Percentiles rank a stretch among this genome's conserved stretches.
Evolutionary conservation across 2,888 invertebrate genomes (phyloP).

Genomic region (Hydrotaea cyrtoneurina): DNA sequence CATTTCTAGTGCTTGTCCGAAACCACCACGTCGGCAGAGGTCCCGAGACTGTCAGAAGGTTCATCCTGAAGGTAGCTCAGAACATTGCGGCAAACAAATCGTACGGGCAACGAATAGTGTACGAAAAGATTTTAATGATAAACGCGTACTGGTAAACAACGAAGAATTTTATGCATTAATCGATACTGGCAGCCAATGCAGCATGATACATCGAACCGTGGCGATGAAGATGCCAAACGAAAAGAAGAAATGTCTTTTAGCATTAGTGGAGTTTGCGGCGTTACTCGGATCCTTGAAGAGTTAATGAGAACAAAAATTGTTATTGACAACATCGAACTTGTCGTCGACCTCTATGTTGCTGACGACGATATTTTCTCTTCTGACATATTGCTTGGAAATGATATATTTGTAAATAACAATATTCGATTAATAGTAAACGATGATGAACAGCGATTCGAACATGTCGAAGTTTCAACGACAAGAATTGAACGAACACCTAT

Average conservation of each 20-base stretch:
- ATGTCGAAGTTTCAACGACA: not conserved
- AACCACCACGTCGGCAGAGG: conserved; percentile 5
- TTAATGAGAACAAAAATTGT: conserved; percentile 34
- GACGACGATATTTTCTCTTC: no score
- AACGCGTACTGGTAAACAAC: not conserved
- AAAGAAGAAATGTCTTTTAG: not conserved
- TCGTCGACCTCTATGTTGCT: conserved; percentile 34
- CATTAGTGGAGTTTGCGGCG: conserved; percentile 38
- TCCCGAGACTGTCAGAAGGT: conserved; percentile 1
- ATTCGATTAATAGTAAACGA: not conserved
- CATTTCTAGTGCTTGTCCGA: conserved; percentile 26
- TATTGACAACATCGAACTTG: conserved; percentile 38
- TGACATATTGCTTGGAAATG: conserved; percentile 47
- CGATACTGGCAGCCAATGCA: conserved; percentile 47
- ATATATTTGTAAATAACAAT: conserved; percentile 38
- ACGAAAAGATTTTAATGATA: not conserved
- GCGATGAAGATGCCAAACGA: not conserved
- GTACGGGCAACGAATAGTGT: not conserved
- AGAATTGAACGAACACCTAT: not conserved
- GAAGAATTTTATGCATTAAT: conserved; percentile 28
- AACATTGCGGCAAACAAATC: not conserved
- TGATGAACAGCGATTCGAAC: not conserved
- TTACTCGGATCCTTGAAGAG: conserved; percentile 22
- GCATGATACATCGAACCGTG: conserved; percentile 3
- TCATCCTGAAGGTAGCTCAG: not conserved